Conservation (phyloP, 1,140 invertebrate genomes). For the Anadara kagoshimensis region DNA sequence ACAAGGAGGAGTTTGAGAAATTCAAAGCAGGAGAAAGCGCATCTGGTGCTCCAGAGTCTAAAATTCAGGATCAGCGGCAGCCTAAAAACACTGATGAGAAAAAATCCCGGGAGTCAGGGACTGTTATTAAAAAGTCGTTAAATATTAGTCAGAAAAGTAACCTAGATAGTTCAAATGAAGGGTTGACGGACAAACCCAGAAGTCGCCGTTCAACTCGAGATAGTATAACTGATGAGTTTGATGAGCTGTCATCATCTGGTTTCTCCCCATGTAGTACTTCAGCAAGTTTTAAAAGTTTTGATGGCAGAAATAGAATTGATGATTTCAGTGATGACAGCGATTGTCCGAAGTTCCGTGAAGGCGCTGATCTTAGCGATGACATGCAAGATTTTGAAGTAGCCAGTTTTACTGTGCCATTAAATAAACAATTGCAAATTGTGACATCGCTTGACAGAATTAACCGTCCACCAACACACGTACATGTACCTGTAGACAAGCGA, state of each 20-base stretch:
- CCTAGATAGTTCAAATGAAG: neutral
- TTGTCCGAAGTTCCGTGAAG: conserved; percentile 46
- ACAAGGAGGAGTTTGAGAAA: conserved; percentile 11
- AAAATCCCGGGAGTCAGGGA: neutral
- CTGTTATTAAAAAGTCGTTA: neutral
- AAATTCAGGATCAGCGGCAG: too few species aligned
- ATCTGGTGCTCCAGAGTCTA: too few species aligned
- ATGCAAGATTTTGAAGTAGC: conserved; percentile 30
- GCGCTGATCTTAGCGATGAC: conserved; percentile 59
- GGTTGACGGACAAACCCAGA: neutral
- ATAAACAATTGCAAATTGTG: conserved; percentile 61
- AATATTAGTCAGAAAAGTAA: conserved; percentile 4
- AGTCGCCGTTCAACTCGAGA: conserved; percentile 1
- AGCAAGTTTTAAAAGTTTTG: conserved; percentile 51
- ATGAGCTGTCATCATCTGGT: conserved; percentile 56
- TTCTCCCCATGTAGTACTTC: conserved; percentile 56
- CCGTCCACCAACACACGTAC: conserved; percentile 22
- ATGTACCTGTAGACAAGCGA: conserved; percentile 15
- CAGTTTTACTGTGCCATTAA: conserved; percentile 51
- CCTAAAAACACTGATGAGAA: too few species aligned
- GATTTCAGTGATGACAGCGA: conserved; percentile 63
- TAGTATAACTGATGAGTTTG: conserved; percentile 48
- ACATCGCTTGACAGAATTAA: conserved; percentile 56
- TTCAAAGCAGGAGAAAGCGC: conserved; percentile 2
- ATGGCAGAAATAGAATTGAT: conserved; percentile 54